phyloP scores from a whole-genome alignment of 2,888 invertebrate species.

The Cephus sareptanus region DNA sequence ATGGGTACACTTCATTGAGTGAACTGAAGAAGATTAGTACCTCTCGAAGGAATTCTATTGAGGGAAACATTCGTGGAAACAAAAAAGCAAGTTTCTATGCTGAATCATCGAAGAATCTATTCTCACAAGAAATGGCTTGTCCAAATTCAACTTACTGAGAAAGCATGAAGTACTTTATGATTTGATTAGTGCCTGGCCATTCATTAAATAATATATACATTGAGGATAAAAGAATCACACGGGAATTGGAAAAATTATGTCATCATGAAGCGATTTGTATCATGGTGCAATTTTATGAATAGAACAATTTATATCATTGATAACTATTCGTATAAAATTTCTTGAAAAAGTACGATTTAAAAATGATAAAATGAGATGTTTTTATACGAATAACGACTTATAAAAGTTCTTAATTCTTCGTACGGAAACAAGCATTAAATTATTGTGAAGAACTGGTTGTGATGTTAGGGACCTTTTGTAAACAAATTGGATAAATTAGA shows the following conservation, averaged over 20 bases:
- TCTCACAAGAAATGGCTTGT: not conserved
- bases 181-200: not conserved
- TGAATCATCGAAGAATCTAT: not conserved
- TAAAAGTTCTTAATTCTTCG: not conserved
- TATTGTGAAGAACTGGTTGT: not conserved
- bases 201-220: not conserved
- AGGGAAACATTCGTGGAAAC: not conserved
- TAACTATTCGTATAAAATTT: not conserved
- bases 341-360: not conserved
- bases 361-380: not conserved
- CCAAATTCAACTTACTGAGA: not conserved
- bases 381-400: not conserved
- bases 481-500: not conserved
- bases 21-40: not conserved
- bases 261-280: not conserved
- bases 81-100: not conserved
- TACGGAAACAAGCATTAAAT: not conserved
- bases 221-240: not conserved
- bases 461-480: not conserved
- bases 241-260: not conserved
- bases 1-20: not conserved
- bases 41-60: not conserved
- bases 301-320: not conserved
- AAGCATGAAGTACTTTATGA: not conserved
- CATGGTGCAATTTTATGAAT: not conserved